A percentile compares a stretch with the other conserved stretches of the same genome.
phyloP scores from a whole-genome alignment of 2,888 invertebrate species.

The Epiblema foenella region DNA sequence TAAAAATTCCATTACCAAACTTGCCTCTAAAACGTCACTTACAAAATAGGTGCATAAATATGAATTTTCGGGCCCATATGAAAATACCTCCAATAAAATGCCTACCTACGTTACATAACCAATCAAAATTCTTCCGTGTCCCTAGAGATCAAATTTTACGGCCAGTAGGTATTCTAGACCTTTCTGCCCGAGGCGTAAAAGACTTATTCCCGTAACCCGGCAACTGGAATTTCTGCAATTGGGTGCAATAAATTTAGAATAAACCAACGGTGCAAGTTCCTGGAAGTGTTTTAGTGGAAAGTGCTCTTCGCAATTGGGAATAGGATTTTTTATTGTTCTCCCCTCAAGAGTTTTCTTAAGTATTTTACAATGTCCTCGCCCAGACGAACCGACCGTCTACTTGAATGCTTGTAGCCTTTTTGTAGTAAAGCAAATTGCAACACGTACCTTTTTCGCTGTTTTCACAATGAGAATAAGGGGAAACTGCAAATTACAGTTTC shows the following conservation, averaged over 20 bases:
- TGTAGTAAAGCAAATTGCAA: neutral
- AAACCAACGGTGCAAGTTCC: conserved; percentile 30
- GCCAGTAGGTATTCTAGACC: conserved; percentile 15
- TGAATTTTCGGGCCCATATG: conserved; percentile 12
- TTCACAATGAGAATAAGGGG: no score
- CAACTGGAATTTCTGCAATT: conserved; percentile 38
- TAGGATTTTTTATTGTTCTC: conserved; percentile 29
- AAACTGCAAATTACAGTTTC: no score
- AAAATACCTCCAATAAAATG: conserved; percentile 26
- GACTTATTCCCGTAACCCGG: conserved; percentile 1
- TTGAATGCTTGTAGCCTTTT: neutral
- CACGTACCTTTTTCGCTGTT: neutral
- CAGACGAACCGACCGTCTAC: neutral
- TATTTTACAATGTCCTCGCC: conserved; percentile 1
- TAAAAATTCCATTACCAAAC: neutral
- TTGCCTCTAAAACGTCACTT: neutral
- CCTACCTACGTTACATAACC: conserved; percentile 28
- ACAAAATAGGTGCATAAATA: conserved; percentile 1
- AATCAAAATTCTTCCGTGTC: conserved; percentile 35
- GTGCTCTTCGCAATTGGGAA: conserved; percentile 10
- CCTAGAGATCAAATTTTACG: conserved; percentile 24
- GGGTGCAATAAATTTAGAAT: conserved; percentile 41
- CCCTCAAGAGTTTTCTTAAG: conserved; percentile 17
- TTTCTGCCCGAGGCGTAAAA: conserved; percentile 8
- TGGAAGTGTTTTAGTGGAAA: conserved; percentile 32